Evolutionary conservation across 2,888 invertebrate genomes (phyloP).

Genomic region (Pseudeuparius sepicola): DNA sequence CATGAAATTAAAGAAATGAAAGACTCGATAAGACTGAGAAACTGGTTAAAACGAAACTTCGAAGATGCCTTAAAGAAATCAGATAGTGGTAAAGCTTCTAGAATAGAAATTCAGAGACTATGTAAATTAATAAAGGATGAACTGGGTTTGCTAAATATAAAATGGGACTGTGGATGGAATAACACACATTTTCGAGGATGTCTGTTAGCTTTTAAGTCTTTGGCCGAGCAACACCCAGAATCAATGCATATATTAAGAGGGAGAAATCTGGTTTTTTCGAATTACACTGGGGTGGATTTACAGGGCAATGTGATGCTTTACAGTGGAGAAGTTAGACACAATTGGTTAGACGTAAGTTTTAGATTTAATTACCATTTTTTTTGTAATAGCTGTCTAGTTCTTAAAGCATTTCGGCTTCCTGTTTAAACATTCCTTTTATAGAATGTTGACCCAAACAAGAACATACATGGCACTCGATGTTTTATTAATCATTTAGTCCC

Average conservation of each 20-base stretch:
- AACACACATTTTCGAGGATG: slow-evolving; percentile 85
- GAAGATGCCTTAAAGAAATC: slow-evolving; percentile 55
- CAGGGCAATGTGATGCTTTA: slow-evolving; percentile 85
- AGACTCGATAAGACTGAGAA: slow-evolving; percentile 38
- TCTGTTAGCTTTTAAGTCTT: slow-evolving; percentile 67
- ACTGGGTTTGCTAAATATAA: slow-evolving; percentile 49
- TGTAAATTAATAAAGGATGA: slow-evolving; percentile 48
- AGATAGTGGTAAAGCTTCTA: slow-evolving; percentile 53
- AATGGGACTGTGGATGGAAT: slow-evolving; percentile 83
- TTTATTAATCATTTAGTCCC: too few species aligned
- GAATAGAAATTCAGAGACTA: slow-evolving; percentile 64
- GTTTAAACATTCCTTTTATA: too few species aligned
- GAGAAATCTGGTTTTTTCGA: slow-evolving; percentile 75
- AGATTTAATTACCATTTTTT: too few species aligned
- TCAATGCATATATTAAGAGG: slow-evolving; percentile 59
- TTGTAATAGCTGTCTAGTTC: too few species aligned
- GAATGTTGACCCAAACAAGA: too few species aligned
- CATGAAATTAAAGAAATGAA: slow-evolving; percentile 39
- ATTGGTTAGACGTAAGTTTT: slow-evolving; percentile 79
- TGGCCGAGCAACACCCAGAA: slow-evolving; percentile 65
- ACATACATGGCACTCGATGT: too few species aligned
- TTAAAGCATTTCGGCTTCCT: too few species aligned
- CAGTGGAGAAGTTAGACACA: slow-evolving; percentile 85
- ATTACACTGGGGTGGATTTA: slow-evolving; percentile 82
- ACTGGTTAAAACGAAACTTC: slow-evolving; percentile 67